Conservation (phyloP, 92 coral and sea anemone species). For the Phenganax marumi region DNA sequence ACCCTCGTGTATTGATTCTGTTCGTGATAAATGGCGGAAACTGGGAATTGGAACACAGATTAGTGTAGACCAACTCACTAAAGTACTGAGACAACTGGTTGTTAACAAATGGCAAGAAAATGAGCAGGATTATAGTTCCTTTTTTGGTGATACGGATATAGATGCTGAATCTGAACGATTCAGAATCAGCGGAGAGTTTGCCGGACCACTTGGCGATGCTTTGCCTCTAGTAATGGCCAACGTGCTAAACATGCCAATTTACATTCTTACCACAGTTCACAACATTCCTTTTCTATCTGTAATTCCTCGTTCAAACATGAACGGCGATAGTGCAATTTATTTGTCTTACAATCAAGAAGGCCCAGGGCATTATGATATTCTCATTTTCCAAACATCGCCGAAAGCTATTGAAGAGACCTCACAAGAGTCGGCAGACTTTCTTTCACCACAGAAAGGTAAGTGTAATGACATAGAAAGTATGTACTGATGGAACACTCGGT, state of each 20-base stretch:
- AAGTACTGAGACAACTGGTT: slow-evolving; percentile 17
- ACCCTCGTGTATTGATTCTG: slow-evolving; percentile 13
- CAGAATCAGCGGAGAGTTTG: slow-evolving; percentile 27
- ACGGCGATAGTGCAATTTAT: slow-evolving; percentile 13
- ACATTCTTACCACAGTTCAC: slow-evolving; percentile 44
- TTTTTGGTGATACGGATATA: slow-evolving; percentile 28
- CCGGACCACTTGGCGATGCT: slow-evolving; percentile 36
- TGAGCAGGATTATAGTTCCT: slow-evolving; percentile 14
- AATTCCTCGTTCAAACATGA: slow-evolving; percentile 21
- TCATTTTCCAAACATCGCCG: neutral
- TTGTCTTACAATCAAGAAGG: slow-evolving; percentile 52
- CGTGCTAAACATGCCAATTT: slow-evolving; percentile 47
- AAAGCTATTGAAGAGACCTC: neutral
- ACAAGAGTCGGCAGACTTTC: no score
- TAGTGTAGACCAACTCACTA: slow-evolving; percentile 8
- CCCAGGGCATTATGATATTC: slow-evolving; percentile 53
- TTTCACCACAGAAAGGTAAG: no score
- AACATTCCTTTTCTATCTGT: slow-evolving; percentile 46
- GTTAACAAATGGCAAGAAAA: slow-evolving; percentile 26
- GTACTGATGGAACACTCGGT: no score
- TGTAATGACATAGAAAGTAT: no score
- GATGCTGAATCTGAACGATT: slow-evolving; percentile 21
- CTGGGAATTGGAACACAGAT: slow-evolving; percentile 21
- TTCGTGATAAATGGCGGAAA: neutral
- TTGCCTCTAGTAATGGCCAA: slow-evolving; percentile 50